Evolutionary conservation across 2,888 invertebrate species (phyloP).

Genomic region (Lampropteryx suffumata): DNA sequence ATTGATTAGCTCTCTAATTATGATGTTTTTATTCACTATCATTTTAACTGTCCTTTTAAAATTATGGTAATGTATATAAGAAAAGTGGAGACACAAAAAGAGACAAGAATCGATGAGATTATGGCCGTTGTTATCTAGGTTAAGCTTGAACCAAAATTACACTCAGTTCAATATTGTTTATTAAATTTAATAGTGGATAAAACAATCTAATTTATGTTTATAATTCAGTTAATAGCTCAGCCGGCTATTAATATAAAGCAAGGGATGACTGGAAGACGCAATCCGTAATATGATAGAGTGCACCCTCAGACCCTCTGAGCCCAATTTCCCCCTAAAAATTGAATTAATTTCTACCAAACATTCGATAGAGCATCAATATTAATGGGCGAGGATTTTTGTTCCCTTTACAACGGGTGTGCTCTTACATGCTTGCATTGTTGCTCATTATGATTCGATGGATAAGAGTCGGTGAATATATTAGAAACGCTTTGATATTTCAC

Average conservation of each 20-base stretch:
- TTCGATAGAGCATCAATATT: conserved; percentile 64
- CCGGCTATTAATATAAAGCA: conserved; percentile 65
- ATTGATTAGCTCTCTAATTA: too few species aligned
- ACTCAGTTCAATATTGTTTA: too few species aligned
- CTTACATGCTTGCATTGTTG: conserved; percentile 18
- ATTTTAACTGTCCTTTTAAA: too few species aligned
- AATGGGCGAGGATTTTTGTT: conserved; percentile 53
- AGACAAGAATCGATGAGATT: too few species aligned
- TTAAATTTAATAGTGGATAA: conserved; percentile 30
- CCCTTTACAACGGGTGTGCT: conserved; percentile 16
- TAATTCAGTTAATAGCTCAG: conserved; percentile 61
- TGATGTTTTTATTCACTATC: too few species aligned
- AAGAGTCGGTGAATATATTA: not conserved
- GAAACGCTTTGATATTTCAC: conserved; percentile 3
- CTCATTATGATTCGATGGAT: conserved; percentile 14
- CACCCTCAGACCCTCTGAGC: conserved; percentile 49
- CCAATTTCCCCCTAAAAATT: conserved; percentile 67
- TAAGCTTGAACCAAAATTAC: too few species aligned
- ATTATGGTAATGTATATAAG: too few species aligned
- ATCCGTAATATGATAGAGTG: conserved; percentile 75
- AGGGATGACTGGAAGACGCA: conserved; percentile 57
- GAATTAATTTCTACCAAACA: conserved; percentile 73
- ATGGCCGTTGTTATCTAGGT: too few species aligned
- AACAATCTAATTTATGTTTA: conserved; percentile 51
- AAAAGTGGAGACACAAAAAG: too few species aligned